These are phyloP conservation scores for Australoheros facetus DNA, from an alignment of 2,797 vertebrate genomes.

Conservation along the genomic window DNA sequence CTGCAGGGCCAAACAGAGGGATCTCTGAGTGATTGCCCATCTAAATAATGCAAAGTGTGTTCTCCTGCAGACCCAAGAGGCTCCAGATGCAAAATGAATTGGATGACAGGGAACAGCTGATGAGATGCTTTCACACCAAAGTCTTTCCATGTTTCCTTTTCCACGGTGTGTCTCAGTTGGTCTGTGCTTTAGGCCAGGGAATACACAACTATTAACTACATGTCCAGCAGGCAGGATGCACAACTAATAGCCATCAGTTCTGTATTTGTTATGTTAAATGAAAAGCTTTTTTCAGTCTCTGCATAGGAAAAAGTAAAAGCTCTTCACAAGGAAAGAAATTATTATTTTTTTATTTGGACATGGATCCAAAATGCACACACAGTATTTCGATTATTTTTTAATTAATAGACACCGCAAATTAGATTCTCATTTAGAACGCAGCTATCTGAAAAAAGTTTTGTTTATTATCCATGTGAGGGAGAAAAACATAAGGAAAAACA, in stretches of 20 bases:
- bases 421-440: constrained; percentile 19
- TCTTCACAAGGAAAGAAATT: neutral
- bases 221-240: neutral
- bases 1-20: constrained; percentile 64
- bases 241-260: neutral
- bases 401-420: constrained; percentile 25
- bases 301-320: neutral
- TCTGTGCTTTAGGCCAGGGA: constrained; percentile 9
- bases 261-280: neutral
- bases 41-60: constrained; percentile 83
- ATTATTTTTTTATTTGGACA: neutral
- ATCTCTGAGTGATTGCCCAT: constrained; percentile 80
- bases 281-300: constrained; percentile 2
- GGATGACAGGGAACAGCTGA: constrained; percentile 74
- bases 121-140: constrained; percentile 70
- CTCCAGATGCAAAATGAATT: constrained; percentile 71
- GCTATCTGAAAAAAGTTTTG: constrained; percentile 37
- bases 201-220: constrained; percentile 7
- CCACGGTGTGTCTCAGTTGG: constrained; percentile 39
- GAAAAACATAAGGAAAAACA: constrained; percentile 46
- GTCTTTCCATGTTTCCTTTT: constrained; percentile 71
- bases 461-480: constrained; percentile 54
- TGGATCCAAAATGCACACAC: neutral
- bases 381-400: constrained; percentile 15
- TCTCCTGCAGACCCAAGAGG: constrained; percentile 59